phyloP scores from a whole-genome alignment of 1,140 invertebrate species.

The Notospermus geniculatus region DNA sequence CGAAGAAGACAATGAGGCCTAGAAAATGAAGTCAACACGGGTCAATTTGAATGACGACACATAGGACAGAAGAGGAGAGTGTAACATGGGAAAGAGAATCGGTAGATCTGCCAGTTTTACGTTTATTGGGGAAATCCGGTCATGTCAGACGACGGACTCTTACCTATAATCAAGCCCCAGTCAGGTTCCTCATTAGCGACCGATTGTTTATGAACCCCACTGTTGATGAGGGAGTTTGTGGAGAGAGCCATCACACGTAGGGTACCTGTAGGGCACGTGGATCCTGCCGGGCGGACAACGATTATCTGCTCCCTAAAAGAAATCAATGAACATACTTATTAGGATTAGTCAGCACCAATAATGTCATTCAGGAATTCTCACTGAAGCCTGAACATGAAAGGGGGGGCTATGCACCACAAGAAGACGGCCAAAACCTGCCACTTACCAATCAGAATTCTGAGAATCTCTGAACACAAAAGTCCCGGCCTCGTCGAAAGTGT shows the following conservation, averaged over 20 bases:
- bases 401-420: too few species aligned
- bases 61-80: too few species aligned
- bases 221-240: constrained; percentile 30
- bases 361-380: too few species aligned
- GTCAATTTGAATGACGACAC: neutral
- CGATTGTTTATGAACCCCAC: constrained; percentile 35
- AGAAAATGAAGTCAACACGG: constrained; percentile 15
- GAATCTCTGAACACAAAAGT: constrained; percentile 47
- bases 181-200: constrained; percentile 46
- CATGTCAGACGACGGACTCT: constrained; percentile 6
- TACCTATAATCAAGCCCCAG: constrained; percentile 48
- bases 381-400: too few species aligned
- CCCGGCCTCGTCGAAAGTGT: constrained; percentile 46
- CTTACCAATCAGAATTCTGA: constrained; percentile 30
- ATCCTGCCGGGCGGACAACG: constrained; percentile 39
- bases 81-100: too few species aligned
- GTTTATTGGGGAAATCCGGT: too few species aligned
- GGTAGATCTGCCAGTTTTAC: too few species aligned
- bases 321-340: too few species aligned
- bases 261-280: constrained; percentile 30
- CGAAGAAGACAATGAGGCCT: constrained; percentile 49
- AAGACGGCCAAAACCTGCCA: too few species aligned
- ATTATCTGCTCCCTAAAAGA: constrained; percentile 33
- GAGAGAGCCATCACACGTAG: constrained; percentile 37
- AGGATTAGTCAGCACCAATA: too few species aligned